Percentiles rank a stretch among this genome's conserved stretches.
Evolutionary conservation across 2,888 invertebrate genomes (phyloP).

Genomic region (Campaea margaritaria): DNA sequence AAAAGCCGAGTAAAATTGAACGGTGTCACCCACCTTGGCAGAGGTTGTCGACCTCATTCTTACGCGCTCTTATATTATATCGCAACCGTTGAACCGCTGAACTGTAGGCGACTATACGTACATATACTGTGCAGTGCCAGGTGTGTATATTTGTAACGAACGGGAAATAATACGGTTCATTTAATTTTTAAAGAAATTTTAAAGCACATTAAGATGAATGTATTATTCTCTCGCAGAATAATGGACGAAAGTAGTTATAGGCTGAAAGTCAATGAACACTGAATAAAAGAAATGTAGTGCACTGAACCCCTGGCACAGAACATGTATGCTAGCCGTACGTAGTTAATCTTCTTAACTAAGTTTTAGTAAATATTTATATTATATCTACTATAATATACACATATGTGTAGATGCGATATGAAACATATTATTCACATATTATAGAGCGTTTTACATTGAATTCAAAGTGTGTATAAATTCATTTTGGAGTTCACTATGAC

Average conservation of each 20-base stretch:
- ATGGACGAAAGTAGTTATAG: slow-evolving; percentile 32
- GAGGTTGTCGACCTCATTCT: slow-evolving; percentile 75
- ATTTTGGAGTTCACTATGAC: too few relatives aligned
- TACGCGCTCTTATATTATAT: slow-evolving; percentile 62
- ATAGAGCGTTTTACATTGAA: too few relatives aligned
- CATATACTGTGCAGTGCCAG: slow-evolving; percentile 18
- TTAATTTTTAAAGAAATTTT: slow-evolving; percentile 65
- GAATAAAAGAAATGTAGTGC: slow-evolving; percentile 30
- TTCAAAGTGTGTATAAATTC: too few relatives aligned
- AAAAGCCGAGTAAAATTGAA: slow-evolving; percentile 51
- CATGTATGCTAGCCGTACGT: slow-evolving; percentile 18
- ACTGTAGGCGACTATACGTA: slow-evolving; percentile 67
- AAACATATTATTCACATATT: background rate
- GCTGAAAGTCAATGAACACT: slow-evolving; percentile 34
- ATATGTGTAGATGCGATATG: background rate
- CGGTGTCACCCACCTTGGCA: slow-evolving; percentile 65
- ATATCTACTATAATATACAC: too few relatives aligned
- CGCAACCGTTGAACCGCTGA: slow-evolving; percentile 62
- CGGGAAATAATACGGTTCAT: slow-evolving; percentile 82
- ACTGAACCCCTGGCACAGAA: slow-evolving; percentile 22
- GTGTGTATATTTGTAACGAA: slow-evolving; percentile 61
- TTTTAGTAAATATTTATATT: background rate
- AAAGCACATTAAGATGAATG: slow-evolving; percentile 29
- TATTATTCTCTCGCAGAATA: slow-evolving; percentile 28
- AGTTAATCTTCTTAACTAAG: slow-evolving; percentile 14